These are phyloP conservation scores for Agriopis aurantiaria DNA, from an alignment of 2,888 invertebrate species.

Conservation along the genomic window DNA sequence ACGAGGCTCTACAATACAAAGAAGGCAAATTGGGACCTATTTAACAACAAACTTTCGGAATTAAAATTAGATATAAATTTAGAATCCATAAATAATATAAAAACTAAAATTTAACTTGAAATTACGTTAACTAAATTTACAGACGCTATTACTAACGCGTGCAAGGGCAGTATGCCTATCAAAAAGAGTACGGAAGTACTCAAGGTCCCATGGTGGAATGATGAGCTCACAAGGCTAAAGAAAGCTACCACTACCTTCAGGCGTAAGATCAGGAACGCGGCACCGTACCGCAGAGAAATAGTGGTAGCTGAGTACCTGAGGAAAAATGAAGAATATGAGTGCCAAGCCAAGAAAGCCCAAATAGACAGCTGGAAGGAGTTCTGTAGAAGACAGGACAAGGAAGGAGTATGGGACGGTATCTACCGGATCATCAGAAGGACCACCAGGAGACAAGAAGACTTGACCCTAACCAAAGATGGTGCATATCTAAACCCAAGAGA, in stretches of 20 bases:
- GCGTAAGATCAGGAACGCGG: neutral
- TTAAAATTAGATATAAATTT: neutral
- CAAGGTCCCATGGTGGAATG: neutral
- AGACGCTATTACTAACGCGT: neutral
- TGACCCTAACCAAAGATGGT: neutral
- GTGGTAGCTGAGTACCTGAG: neutral
- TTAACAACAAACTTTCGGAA: neutral
- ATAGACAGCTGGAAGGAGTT: constrained; percentile 34
- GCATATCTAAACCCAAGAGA: neutral
- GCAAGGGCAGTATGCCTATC: neutral
- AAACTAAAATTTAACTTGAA: neutral
- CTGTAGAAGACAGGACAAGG: constrained; percentile 33
- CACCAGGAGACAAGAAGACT: neutral
- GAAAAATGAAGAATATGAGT: neutral
- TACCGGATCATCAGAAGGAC: neutral
- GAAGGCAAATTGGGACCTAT: neutral
- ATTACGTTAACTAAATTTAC: neutral
- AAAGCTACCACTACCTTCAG: neutral
- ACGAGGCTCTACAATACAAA: no score
- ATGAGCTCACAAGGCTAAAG: neutral
- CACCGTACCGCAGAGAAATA: neutral
- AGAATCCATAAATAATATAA: neutral
- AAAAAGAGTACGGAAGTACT: neutral
- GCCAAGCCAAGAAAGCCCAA: constrained; percentile 4
- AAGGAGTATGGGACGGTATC: constrained; percentile 31